Evolutionary conservation across 2,797 vertebrate species (phyloP).

Genomic region (Malacoraja senta): DNA sequence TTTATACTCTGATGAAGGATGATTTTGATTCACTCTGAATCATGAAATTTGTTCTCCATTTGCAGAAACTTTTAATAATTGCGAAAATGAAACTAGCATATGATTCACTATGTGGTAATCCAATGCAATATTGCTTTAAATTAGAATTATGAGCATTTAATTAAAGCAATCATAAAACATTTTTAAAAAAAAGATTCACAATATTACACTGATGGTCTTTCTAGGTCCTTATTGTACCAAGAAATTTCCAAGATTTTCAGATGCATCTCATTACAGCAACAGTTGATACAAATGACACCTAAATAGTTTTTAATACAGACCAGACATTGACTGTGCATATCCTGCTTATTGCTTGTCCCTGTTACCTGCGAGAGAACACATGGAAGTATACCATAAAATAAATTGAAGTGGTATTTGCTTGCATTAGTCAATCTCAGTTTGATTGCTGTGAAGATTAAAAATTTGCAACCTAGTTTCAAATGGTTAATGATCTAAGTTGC

Average conservation of each 20-base stretch:
- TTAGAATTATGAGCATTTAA: background rate
- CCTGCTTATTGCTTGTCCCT: background rate
- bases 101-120: background rate
- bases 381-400: background rate
- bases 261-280: background rate
- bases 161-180: background rate
- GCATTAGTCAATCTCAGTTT: background rate
- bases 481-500: background rate
- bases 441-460: background rate
- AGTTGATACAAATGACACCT: background rate
- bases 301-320: background rate
- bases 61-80: background rate
- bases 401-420: constrained; percentile 1
- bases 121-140: background rate
- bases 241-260: background rate
- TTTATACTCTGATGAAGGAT: background rate
- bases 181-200: background rate
- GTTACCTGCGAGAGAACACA: background rate
- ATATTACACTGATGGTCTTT: background rate
- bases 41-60: background rate
- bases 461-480: background rate
- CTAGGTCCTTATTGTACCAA: background rate
- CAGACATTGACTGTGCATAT: background rate
- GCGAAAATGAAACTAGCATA: background rate
- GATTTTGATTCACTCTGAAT: background rate